Base-by-base conservation (phyloP, 2,888 invertebrate species). In the Biston stratarius region DNA sequence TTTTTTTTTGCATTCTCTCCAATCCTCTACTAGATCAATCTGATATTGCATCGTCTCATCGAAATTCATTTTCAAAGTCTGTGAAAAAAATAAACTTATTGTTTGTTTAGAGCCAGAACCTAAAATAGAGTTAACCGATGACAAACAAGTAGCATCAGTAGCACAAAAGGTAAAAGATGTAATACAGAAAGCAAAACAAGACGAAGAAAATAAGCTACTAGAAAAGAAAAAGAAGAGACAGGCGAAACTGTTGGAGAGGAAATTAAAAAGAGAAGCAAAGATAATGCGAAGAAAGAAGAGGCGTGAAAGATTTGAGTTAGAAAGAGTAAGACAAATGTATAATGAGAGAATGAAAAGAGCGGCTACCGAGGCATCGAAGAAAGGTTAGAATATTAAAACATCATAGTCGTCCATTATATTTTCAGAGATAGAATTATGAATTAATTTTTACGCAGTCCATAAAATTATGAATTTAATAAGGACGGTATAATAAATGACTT, bases 301-400 rank as follows among this genome's bases (percentile, higher is more conserved):
- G 9, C 76, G 70, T 33, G 78, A 81, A 38, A 61, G 64, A 3
- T 64, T 53, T 0, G 72, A 75, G 0, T 55, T 88, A 52, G 83
- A 85, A 74, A 72, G 74, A 70, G 64, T 82, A 52, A 81, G 87
- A 62, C 67, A 66, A 64, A 69, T 75, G 49, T 88, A 88, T 57
- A 85, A 85, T 34, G 72, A 74, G 49, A 78, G 81, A 3, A 82
- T 85, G 58, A 75, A 61, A 11, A 69, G 57, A 15, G 71, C 78
- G 3, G 40, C 69, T 11, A 53, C 63, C 0, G 45, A 57, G 15
- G 64, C 14, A 0, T 62, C 14, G 58, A 74, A 68, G 51, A 75
- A 74, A 74, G 74, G 74, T 80, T 66, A 67, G 53, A 24, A 24
- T 24, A 1, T 0, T n/a, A 44, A 12, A 5, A 44, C 12, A 0